Evolutionary conservation across 2,113 vertebrate genomes (phyloP).

Genomic region (Taurulus bubalis): DNA sequence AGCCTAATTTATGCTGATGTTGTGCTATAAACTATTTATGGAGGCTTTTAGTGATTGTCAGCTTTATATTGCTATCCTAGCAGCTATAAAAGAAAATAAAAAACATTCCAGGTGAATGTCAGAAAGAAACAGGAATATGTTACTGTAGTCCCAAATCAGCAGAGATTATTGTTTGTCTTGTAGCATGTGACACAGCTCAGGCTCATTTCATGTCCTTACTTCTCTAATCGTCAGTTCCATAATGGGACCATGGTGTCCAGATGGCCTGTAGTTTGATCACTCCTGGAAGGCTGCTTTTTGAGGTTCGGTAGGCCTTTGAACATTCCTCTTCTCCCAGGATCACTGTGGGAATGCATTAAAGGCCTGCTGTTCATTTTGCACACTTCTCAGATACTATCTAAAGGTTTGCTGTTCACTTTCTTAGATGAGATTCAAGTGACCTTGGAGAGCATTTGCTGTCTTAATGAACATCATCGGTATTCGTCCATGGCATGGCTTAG

Average conservation of each 20-base stretch:
- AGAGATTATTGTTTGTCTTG: conserved; percentile 23
- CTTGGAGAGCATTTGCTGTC: conserved; percentile 56
- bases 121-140: conserved; percentile 48
- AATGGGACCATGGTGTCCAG: conserved; percentile 53
- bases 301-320: conserved; percentile 28
- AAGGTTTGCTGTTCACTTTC: conserved; percentile 35
- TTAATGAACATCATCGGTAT: conserved; percentile 66
- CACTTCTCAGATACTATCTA: conserved; percentile 33
- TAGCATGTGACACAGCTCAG: conserved; percentile 7
- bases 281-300: conserved; percentile 24
- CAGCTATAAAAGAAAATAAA: conserved; percentile 55
- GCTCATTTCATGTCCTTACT: conserved; percentile 23
- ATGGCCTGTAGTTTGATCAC: conserved; percentile 56
- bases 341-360: conserved; percentile 38
- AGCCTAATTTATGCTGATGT: conserved; percentile 76
- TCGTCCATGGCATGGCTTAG: conserved; percentile 60
- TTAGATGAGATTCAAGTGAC: conserved; percentile 42
- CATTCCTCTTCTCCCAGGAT: conserved; percentile 16
- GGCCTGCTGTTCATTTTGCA: conserved; percentile 45
- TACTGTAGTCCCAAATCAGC: conserved; percentile 16
- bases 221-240: conserved; percentile 25
- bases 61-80: conserved; percentile 52
- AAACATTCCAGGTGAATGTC: conserved; percentile 55
- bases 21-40: conserved; percentile 75
- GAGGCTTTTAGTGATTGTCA: conserved; percentile 62